A percentile compares a stretch with the other conserved stretches of the same genome.
phyloP scores from a whole-genome alignment of 2,113 vertebrate species.

The Anseranas semipalmata region DNA sequence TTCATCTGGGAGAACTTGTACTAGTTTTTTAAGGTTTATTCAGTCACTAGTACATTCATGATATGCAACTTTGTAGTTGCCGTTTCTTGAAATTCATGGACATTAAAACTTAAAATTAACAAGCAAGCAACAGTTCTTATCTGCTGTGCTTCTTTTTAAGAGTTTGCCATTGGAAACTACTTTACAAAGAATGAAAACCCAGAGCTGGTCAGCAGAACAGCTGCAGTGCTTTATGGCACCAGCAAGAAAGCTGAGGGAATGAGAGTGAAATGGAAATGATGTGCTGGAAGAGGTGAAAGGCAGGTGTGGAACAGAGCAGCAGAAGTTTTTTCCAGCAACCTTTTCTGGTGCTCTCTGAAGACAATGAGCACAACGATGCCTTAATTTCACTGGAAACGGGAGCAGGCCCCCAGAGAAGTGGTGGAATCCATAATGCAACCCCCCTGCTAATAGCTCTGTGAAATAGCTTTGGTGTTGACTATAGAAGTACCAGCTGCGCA shows the following conservation, averaged over 20 bases:
- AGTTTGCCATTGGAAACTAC: background rate
- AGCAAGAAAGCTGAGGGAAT: background rate
- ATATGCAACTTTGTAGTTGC: background rate
- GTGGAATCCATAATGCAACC: background rate
- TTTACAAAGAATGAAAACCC: background rate
- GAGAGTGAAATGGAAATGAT: background rate
- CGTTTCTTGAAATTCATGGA: background rate
- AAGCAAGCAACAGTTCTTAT: background rate
- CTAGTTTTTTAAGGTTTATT: background rate
- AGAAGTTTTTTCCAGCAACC: background rate
- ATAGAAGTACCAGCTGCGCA: conserved; percentile 18
- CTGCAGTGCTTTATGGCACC: background rate
- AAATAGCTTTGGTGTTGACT: conserved; percentile 22
- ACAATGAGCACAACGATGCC: background rate
- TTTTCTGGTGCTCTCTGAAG: background rate
- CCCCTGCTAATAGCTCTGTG: background rate
- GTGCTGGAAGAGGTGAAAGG: background rate
- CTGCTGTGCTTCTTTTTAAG: background rate
- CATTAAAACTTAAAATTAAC: background rate
- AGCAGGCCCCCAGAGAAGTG: background rate
- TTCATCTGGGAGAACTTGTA: background rate
- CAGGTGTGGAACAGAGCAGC: background rate
- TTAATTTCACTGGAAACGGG: background rate
- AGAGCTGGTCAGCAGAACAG: background rate
- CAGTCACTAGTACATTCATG: background rate